Base-by-base conservation (phyloP, 2,888 invertebrate genomes). In the Standfussiana lucernea region DNA sequence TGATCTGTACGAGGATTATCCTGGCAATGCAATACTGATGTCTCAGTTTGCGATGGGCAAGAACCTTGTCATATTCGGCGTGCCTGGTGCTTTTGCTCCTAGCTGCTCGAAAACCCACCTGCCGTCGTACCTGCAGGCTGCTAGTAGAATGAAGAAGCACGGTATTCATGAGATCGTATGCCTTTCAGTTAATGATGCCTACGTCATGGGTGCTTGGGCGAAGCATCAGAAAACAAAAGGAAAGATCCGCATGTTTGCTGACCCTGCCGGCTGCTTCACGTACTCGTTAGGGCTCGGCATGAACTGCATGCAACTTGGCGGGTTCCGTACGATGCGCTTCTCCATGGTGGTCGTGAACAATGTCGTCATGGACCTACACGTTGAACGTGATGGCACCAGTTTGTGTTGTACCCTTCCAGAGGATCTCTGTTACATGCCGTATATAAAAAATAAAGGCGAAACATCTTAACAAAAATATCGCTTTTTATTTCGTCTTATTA, bases 191-290 rank as follows among this genome's bases (percentile, higher is more conserved):
- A 99, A 99, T 92, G 99, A 99, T 95, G 98, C 99, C 0, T 99
- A 99, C 94, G 99, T 99, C 1, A 99, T 99, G 99, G 98, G 97
- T 15, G 99, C 99, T 0, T 99, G 99, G 99, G 99, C 98, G 24
- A 97, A 98, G 88, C 97, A 98, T 80, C 98, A 98, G 82, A 97
- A 97, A 62, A 97, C 98, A 13, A 97, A 97, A 75, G 98, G 98
- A 90, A 99, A 99, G 97, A 98, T 98, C 7, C 82, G 85, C 15
- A 80, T 83, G 85, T 2, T 83, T 28, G 82, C 82, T 37, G 82
- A 83, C 61, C 82, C 82, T 24, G 50, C 35, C 11, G 82, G 82
- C 11, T 0, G 1, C 6, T 83, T 84, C 42, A 59, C 70, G 15
- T n/a, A 50, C 11, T 21, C 76, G n/a, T 32, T 84, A 32, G 82